These are phyloP conservation scores for Heterodera carotae DNA, from an alignment of 1,140 invertebrate species.

Conservation along the genomic window DNA sequence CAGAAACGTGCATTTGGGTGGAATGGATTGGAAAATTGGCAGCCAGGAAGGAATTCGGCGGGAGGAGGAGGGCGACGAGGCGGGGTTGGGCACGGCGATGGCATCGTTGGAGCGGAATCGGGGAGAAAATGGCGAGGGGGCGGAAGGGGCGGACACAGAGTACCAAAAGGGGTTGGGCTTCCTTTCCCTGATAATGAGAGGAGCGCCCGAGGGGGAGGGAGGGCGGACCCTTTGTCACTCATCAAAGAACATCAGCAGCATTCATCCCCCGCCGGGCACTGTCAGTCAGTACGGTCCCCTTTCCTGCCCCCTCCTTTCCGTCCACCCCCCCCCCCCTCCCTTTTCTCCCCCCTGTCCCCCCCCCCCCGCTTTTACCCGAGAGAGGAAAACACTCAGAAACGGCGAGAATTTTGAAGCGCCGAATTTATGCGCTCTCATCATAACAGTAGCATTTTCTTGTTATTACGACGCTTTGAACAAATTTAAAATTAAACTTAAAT, in stretches of 20 bases:
- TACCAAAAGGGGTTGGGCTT: neutral
- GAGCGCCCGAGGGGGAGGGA: neutral
- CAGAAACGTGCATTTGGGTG: slow-evolving; percentile 17
- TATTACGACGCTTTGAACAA: too few relatives aligned
- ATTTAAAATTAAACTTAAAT: too few relatives aligned
- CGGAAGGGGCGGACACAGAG: neutral
- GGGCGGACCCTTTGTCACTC: neutral
- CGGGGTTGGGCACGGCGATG: neutral
- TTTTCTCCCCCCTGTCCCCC: too few relatives aligned
- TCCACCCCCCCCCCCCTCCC: neutral
- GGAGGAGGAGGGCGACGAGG: too few relatives aligned
- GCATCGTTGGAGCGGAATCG: slow-evolving; percentile 15
- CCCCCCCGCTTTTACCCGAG: too few relatives aligned
- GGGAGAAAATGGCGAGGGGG: neutral
- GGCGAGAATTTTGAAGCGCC: too few relatives aligned
- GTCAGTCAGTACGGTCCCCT: neutral
- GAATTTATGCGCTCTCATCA: too few relatives aligned
- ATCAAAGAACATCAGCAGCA: neutral
- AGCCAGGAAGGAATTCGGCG: slow-evolving; percentile 6
- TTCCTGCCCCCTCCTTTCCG: too few relatives aligned
- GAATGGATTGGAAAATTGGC: slow-evolving; percentile 21
- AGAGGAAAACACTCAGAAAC: too few relatives aligned
- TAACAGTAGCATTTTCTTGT: too few relatives aligned
- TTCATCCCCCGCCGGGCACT: neutral
- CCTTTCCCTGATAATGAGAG: slow-evolving; percentile 9